These are phyloP conservation scores for Pagrus major DNA, from an alignment of 2,113 vertebrate genomes.

Conservation along the genomic window DNA sequence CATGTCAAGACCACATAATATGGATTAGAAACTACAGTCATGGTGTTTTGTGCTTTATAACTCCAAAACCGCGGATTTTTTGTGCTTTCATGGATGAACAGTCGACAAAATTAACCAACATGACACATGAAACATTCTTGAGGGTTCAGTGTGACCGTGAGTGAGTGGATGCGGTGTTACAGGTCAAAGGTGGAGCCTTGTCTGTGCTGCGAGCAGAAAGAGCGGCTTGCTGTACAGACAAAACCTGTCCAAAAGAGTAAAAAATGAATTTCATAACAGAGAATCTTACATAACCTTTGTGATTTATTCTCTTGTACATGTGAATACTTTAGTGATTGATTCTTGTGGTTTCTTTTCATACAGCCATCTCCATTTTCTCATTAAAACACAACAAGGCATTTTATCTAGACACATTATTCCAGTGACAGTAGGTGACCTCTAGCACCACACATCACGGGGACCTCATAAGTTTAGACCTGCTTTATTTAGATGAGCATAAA, in stretches of 20 bases:
- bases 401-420: conserved; percentile 29
- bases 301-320: conserved; percentile 48
- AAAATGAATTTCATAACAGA: conserved; percentile 48
- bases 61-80: conserved; percentile 56
- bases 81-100: conserved; percentile 66
- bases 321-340: conserved; percentile 42
- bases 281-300: not conserved
- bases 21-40: conserved; percentile 50
- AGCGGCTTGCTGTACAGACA: conserved; percentile 24
- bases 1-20: conserved; percentile 51
- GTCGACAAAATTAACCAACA: conserved; percentile 56
- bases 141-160: conserved; percentile 44
- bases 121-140: conserved; percentile 56
- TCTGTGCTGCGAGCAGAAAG: conserved; percentile 19
- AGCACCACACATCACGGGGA: conserved; percentile 24
- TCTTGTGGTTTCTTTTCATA: conserved; percentile 35
- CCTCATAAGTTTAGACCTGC: conserved; percentile 36
- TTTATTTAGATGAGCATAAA: conserved; percentile 58
- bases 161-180: conserved; percentile 45
- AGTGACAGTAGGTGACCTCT: conserved; percentile 40
- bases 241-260: conserved; percentile 31
- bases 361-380: conserved; percentile 30
- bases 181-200: conserved; percentile 59
- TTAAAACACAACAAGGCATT: conserved; percentile 26
- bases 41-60: conserved; percentile 56